phyloP scores from a whole-genome alignment of 2,797 vertebrate genomes.

The Lerista edwardsae region DNA sequence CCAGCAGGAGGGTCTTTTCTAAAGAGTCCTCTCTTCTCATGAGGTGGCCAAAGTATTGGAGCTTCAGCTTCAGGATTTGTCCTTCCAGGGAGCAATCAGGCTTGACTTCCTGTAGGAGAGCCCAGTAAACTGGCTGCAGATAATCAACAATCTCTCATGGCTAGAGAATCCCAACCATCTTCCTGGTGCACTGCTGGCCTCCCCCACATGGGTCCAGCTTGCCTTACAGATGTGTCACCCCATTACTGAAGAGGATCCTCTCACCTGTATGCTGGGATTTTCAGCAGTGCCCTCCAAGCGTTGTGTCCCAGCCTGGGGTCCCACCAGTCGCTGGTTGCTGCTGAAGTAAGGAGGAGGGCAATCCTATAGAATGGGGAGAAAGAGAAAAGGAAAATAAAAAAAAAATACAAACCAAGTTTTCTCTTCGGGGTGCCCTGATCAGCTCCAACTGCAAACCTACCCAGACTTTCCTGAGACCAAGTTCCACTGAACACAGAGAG shows the following conservation, averaged over 20 bases:
- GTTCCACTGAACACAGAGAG: no score
- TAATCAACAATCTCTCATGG: neutral
- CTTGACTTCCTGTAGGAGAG: no score
- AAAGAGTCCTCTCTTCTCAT: no score
- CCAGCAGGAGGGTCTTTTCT: no score
- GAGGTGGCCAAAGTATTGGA: no score
- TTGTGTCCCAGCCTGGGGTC: slow-evolving; percentile 67
- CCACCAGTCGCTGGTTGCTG: slow-evolving; percentile 84
- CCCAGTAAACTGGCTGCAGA: neutral
- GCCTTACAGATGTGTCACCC: neutral
- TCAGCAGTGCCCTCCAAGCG: slow-evolving; percentile 54
- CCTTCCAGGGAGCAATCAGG: no score
- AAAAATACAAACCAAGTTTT: neutral
- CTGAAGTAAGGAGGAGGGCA: slow-evolving; percentile 81
- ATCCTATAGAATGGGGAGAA: slow-evolving; percentile 64
- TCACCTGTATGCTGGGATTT: slow-evolving; percentile 66
- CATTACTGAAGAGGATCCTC: neutral
- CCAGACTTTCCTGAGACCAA: no score
- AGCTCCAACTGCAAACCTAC: no score
- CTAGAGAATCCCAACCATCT: no score
- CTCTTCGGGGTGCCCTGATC: fast-evolving
- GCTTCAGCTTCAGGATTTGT: no score
- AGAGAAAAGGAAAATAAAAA: neutral
- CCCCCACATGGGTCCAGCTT: neutral
- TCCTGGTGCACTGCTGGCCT: neutral